Evolutionary conservation across 2,888 invertebrate species (phyloP), one percentile per base, ranked within the genome.

Genomic region (Cantharis lateralis): DNA sequence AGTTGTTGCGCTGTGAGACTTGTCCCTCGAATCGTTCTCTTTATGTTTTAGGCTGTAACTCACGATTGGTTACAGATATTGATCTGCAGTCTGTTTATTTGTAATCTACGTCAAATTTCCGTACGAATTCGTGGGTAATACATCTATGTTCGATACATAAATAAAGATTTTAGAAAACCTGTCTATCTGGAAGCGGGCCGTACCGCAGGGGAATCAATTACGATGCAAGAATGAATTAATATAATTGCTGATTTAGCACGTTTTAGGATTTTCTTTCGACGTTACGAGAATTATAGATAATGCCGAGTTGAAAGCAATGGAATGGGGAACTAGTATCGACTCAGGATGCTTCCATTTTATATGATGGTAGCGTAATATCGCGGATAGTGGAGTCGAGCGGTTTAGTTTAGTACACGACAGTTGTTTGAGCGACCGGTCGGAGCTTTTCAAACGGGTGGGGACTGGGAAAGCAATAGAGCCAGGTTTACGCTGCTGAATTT

Each of bases 21-120:
- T 77, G 80, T 77, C 79, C 80, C 79, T 79, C 78, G 78, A 80
- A 80, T 80, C 82, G 82, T 83, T 20, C 84, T 84, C 86, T 85
- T 86, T 84, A 84, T 85, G 84, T 86, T 85, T 85, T 84, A 84
- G 84, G 84, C 84, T 81, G 84, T 86, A 86, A 86, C 84, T 86
- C 84, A 85, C 85, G 85, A 86, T 86, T 86, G 86, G 86, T 85
- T 86, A 85, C 85, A 84, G 86, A 86, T 86, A 86, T 86, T 84
- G 86, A 86, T 86, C 86, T 84, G 85, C 77, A 81, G 82, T 78
- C 83, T 84, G 84, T 86, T 86, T 86, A 86, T 85, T 84, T 85
- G 85, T 84, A 85, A 85, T 84, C 84, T 84, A 84, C 84, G 85
- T 84, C 83, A 84, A 86, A 85, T 86, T 84, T 83, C 83, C 81